Evolutionary conservation across 2,113 vertebrate species (phyloP), one percentile per base, ranked within the genome.

Genomic region (Pogona vitticeps): DNA sequence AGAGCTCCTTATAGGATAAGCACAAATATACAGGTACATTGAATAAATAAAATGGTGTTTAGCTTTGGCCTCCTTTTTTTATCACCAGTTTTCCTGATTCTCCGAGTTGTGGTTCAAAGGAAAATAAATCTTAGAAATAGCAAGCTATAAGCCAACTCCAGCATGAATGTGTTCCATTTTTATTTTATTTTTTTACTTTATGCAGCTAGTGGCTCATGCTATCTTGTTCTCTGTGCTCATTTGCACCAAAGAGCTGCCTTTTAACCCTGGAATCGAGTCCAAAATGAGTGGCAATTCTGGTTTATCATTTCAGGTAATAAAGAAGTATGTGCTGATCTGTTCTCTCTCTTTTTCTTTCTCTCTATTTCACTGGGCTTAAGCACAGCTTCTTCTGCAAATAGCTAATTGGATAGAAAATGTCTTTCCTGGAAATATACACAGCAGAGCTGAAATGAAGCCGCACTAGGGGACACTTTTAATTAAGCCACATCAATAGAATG

Each of bases 401-500:
- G 70, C 36, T 89, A 77, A 80, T 33, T 38, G 80, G 82, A 78
- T n/a, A 28, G 0, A 1, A 78, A 85, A 9, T 0, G 3, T 58
- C 90, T 61, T 4, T 73, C 6, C 71, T 86, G 83, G 73, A 84
- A 84, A 8, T 88, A 26, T 21, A 17, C 52, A 59, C 10, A 70
- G 31, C 0, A 13, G 1, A 82, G 36, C 21, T 82, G 78, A 88
- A 31, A 83, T 84, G 46, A 75, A 85, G 71, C 88, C 85, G 89
- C 82, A 63, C 68, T 86, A 42, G 28, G 40, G 67, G 20, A 70
- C 84, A 82, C 6, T 90, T 92, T 91, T 91, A 88, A 88, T 90
- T 78, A 89, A 92, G 38, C 15, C 38, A 17, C 28, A 82, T 84
- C 76, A 70, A 79, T 82, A 80, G 85, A 90, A 90, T 63, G 8